Conservation (phyloP, 2,888 invertebrate genomes). For the Malthinus seriepunctatus region DNA sequence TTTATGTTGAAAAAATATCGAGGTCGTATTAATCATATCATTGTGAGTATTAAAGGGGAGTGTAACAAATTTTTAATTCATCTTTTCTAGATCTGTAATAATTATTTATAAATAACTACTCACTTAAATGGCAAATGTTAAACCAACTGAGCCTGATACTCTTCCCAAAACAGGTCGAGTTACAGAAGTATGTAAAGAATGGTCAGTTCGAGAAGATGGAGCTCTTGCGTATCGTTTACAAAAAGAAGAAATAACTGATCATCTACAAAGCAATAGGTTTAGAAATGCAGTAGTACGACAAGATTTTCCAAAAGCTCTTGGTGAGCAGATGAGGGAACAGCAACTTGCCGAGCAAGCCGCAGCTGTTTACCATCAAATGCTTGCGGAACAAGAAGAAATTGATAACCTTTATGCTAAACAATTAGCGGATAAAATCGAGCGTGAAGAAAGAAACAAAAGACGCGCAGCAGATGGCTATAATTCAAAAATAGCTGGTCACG, state of each 20-base stretch:
- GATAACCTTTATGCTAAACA: slow-evolving; percentile 69
- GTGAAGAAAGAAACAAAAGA: slow-evolving; percentile 58
- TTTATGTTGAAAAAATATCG: too few relatives aligned
- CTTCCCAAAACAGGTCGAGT: slow-evolving; percentile 69
- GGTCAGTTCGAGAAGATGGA: slow-evolving; percentile 83
- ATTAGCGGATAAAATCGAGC: slow-evolving; percentile 67
- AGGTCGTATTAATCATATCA: too few relatives aligned
- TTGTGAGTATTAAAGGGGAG: too few relatives aligned
- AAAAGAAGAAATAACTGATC: slow-evolving; percentile 79
- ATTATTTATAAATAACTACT: too few relatives aligned
- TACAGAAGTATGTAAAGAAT: slow-evolving; percentile 78
- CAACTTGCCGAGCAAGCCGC: slow-evolving; percentile 66
- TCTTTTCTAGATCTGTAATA: too few relatives aligned
- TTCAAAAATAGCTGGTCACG: slow-evolving; percentile 57
- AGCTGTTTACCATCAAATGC: slow-evolving; percentile 61
- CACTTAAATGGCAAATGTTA: slow-evolving; percentile 23
- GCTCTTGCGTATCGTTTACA: slow-evolving; percentile 80
- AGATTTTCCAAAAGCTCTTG: slow-evolving; percentile 75
- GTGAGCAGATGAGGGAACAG: slow-evolving; percentile 73
- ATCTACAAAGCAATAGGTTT: slow-evolving; percentile 74
- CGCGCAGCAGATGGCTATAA: slow-evolving; percentile 60
- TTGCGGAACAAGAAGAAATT: slow-evolving; percentile 71
- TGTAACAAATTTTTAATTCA: too few relatives aligned
- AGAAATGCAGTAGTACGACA: slow-evolving; percentile 77
- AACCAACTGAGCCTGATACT: slow-evolving; percentile 57